Percentiles rank a stretch among this genome's conserved stretches.
Evolutionary conservation across 2,888 invertebrate species (phyloP).

Genomic region (Lymantria dispar): DNA sequence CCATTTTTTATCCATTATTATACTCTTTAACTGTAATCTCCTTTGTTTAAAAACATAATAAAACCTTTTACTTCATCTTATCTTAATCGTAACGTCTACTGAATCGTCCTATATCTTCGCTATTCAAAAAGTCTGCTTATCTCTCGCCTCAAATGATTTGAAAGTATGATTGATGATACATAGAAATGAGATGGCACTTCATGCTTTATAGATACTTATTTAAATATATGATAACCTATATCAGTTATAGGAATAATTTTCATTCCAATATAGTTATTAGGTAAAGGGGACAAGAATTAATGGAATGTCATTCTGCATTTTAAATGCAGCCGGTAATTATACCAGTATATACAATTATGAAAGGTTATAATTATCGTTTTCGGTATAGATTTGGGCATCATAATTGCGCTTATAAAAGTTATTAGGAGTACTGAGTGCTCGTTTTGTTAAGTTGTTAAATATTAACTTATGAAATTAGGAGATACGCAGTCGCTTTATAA

Average conservation of each 20-base stretch:
- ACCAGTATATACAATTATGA: not conserved
- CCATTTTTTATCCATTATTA: constrained; percentile 33
- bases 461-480: constrained; percentile 1
- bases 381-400: not conserved
- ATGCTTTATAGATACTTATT: constrained; percentile 39
- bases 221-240: constrained; percentile 41
- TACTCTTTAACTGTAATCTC: constrained; percentile 34
- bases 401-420: not conserved
- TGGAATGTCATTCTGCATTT: not conserved
- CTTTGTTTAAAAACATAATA: constrained; percentile 43
- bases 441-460: not conserved
- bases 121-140: constrained; percentile 50
- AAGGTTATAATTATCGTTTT: not conserved
- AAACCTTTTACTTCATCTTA: constrained; percentile 41
- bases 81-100: constrained; percentile 39
- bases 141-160: constrained; percentile 49
- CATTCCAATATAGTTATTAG: constrained; percentile 18
- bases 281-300: not conserved
- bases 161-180: constrained; percentile 63
- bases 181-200: constrained; percentile 49
- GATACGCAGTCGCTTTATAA: not conserved
- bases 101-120: constrained; percentile 39
- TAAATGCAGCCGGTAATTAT: no score
- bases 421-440: not conserved
- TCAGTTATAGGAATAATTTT: constrained; percentile 21